Percentiles rank a stretch among this genome's conserved stretches.
Evolutionary conservation across 2,888 invertebrate species (phyloP).

Genomic region (Magallana nippona): DNA sequence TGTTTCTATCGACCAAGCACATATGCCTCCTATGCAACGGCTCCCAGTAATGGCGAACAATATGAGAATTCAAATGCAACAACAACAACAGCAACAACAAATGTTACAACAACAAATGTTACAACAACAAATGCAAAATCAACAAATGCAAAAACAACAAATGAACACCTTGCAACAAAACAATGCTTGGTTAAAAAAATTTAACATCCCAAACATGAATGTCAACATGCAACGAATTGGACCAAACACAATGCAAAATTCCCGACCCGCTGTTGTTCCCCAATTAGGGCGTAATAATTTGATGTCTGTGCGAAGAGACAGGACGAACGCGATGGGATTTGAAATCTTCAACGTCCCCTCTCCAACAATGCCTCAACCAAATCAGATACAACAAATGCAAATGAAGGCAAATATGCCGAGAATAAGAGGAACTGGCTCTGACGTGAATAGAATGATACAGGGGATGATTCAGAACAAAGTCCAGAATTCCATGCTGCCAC

Average conservation of each 20-base stretch:
- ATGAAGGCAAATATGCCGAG: not conserved
- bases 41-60: not conserved
- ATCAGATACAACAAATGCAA: not conserved
- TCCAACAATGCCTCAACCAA: not conserved
- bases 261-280: not conserved
- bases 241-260: slow-evolving; percentile 15
- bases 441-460: slow-evolving; percentile 14
- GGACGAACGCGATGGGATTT: not conserved
- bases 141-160: not conserved
- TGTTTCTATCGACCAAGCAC: slow-evolving; percentile 53
- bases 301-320: slow-evolving; percentile 25
- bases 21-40: not conserved
- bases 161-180: not conserved
- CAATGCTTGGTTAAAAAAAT: not conserved
- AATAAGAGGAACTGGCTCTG: not conserved
- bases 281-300: not conserved
- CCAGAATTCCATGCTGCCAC: slow-evolving; percentile 15
- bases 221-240: slow-evolving; percentile 1
- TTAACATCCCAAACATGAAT: slow-evolving; percentile 4
- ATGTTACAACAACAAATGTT: not conserved
- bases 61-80: slow-evolving; percentile 21
- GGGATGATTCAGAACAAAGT: slow-evolving; percentile 5
- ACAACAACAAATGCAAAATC: slow-evolving; percentile 20
- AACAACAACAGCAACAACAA: slow-evolving; percentile 13
- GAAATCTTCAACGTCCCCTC: slow-evolving; percentile 10